Evolutionary conservation across 2,113 vertebrate species (phyloP).

Genomic region (human): GRCh38 chrX:29462501-29463000

Average conservation of each 20-base stretch:
- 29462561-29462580: constrained; percentile 42
- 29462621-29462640: constrained; percentile 64
- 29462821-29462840: constrained; percentile 57
- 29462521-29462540: constrained; percentile 59
- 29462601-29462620: constrained; percentile 63
- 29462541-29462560: constrained; percentile 65
- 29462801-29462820: constrained; percentile 26
- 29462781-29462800: constrained; percentile 63
- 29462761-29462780: constrained; percentile 53
- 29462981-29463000: not conserved
- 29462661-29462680: not conserved
- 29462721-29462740: constrained; percentile 50
- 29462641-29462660: constrained; percentile 57
- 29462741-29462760: constrained; percentile 37
- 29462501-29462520: constrained; percentile 76
- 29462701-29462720: constrained; percentile 56
- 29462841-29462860: constrained; percentile 49
- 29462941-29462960: not conserved
- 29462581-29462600: constrained; percentile 57
- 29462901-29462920: not conserved
- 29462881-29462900: constrained; percentile 14
- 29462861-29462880: constrained; percentile 53
- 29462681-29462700: constrained; percentile 47
- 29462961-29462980: constrained; percentile 20
- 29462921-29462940: constrained; percentile 35